Percentiles rank a stretch among this genome's conserved stretches.
These are phyloP conservation scores for Rhinatrema bivittatum DNA, from an alignment of 2,797 vertebrate genomes.

Conservation along the genomic window DNA sequence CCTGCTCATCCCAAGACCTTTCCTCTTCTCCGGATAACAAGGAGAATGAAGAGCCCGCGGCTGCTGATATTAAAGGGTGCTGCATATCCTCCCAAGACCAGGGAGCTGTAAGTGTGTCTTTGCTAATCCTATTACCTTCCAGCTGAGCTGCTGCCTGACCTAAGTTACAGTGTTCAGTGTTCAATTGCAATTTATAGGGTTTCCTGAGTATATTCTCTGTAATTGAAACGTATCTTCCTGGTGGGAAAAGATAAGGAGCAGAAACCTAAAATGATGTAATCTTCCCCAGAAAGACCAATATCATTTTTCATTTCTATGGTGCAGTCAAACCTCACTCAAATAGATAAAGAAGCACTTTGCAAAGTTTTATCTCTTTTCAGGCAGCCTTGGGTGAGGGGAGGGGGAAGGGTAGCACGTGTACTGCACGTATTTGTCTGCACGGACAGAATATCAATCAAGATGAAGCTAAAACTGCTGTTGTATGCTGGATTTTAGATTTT, in stretches of 20 bases:
- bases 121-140: not conserved
- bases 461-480: too few relatives aligned
- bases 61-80: constrained; percentile 52
- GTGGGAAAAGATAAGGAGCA: rapidly evolving
- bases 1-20: constrained; percentile 62
- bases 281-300: not conserved
- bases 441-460: too few relatives aligned
- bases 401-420: too few relatives aligned
- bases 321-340: not conserved
- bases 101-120: constrained; percentile 58
- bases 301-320: not conserved
- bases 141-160: rapidly evolving
- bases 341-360: not conserved
- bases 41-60: constrained; percentile 62
- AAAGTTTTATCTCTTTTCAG: rapidly evolving
- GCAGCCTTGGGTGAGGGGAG: too few relatives aligned
- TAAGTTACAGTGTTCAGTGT: rapidly evolving
- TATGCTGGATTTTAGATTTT: too few relatives aligned
- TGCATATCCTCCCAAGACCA: constrained; percentile 40
- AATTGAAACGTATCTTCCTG: not conserved
- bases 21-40: constrained; percentile 66
- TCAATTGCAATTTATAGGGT: rapidly evolving
- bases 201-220: rapidly evolving
- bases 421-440: too few relatives aligned
- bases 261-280: not conserved